Evolutionary conservation across 2,888 invertebrate species (phyloP), one percentile per base, ranked within the genome.

Genomic region (Temnothorax unifasciatus): DNA sequence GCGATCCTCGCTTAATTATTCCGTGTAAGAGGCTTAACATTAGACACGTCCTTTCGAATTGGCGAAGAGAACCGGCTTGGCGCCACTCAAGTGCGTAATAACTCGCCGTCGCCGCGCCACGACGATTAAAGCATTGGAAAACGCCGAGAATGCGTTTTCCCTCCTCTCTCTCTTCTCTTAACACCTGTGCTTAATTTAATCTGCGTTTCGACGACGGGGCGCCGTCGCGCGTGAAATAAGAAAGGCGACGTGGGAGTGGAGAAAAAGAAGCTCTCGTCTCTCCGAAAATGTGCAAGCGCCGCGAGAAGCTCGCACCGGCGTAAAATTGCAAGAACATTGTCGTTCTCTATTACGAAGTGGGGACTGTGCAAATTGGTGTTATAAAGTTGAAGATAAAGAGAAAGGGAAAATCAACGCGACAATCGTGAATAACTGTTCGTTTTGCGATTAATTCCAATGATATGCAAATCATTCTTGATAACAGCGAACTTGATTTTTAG

Each of bases 11-110:
- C 82, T 89, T 89, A 89, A 89, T 89, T 90, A 90, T 89, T 89
- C 86, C 66, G 34, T 81, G 64, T 91, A 91, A 90, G 86, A 88
- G 86, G 91, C 90, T 92, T 92, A 88, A 84, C 86, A 89, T 91
- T 89, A 87, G 85, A 88, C 84, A 82, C 85, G 85, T 88, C 85
- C 81, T 85, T 85, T 84, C 79, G 83, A 84, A 90, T 88, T 82
- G 88, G 79, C 59, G 59, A 5, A 68, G 59, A 69, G 47, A 88
- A 88, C 84, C 85, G 86, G 87, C 88, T 89, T 85, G 88, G 84
- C 88, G 85, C 44, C 79, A 69, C 68, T 90, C 88, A 69, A 90
- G 84, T 86, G 87, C 86, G 85, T 87, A 84, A 89, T 90, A 89
- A 90, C 84, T 87, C 85, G 66, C 63, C 52, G 74, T 50, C 69